Evolutionary conservation across 2,888 invertebrate species (phyloP).

Genomic region (Galerucella calmariensis): DNA sequence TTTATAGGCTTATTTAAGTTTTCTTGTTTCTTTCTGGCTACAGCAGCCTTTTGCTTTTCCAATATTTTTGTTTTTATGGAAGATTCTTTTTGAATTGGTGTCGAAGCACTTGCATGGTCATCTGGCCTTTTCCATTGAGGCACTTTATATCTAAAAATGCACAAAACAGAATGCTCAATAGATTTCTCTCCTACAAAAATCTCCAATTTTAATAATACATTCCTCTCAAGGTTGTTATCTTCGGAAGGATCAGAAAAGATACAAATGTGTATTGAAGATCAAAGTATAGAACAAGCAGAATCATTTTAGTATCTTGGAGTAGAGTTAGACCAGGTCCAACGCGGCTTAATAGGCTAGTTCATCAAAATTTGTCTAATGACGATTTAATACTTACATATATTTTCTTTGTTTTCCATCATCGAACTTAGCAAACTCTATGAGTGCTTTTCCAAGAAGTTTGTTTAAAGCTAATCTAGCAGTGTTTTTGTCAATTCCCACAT

Average conservation of each 20-base stretch:
- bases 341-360: too few species aligned
- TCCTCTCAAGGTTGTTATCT: too few species aligned
- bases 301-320: too few species aligned
- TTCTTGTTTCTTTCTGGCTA: constrained; percentile 16
- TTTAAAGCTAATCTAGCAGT: constrained; percentile 51
- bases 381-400: constrained; percentile 52
- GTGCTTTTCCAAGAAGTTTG: constrained; percentile 49
- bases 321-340: too few species aligned
- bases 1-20: neutral
- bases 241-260: too few species aligned
- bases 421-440: constrained; percentile 49
- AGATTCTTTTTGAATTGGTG: constrained; percentile 26
- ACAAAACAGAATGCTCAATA: neutral
- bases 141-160: constrained; percentile 50
- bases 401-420: constrained; percentile 56
- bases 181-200: too few species aligned
- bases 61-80: constrained; percentile 40
- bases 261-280: too few species aligned
- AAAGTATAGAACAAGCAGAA: too few species aligned
- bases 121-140: constrained; percentile 38
- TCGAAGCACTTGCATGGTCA: constrained; percentile 23
- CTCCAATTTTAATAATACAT: too few species aligned
- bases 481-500: constrained; percentile 53
- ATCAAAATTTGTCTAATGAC: too few species aligned
- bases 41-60: constrained; percentile 39